These are phyloP conservation scores for Lepidocolaptes lacrymiger DNA, from an alignment of 2,797 vertebrate species.

Conservation along the genomic window DNA sequence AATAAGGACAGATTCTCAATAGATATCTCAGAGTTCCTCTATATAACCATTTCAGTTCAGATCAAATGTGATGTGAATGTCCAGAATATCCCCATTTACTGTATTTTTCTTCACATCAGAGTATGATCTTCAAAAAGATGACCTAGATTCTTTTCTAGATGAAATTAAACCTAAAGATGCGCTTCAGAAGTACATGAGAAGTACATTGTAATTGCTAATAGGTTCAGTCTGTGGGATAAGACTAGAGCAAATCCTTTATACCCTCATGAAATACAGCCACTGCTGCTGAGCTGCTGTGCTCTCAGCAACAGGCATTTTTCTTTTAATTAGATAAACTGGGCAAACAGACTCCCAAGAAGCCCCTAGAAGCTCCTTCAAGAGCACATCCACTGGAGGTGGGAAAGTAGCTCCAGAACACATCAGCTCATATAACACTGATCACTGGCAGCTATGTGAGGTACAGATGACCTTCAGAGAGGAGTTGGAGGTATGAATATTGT, in stretches of 20 bases:
- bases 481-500: not conserved
- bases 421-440: not conserved
- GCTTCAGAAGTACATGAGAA: not conserved
- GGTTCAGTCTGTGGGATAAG: not conserved
- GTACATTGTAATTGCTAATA: not conserved
- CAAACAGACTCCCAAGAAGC: not conserved
- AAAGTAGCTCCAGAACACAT: not conserved
- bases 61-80: not conserved
- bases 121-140: not conserved
- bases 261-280: not conserved
- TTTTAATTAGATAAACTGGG: not conserved
- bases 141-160: not conserved
- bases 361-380: not conserved
- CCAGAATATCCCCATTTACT: not conserved
- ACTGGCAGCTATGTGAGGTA: not conserved
- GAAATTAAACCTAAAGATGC: not conserved
- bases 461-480: not conserved
- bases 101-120: not conserved
- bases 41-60: not conserved
- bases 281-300: not conserved
- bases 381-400: fast-evolving
- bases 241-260: not conserved
- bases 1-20: not conserved
- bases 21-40: not conserved
- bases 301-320: not conserved